Evolutionary conservation across 2,888 invertebrate genomes (phyloP), one percentile per base, ranked within the genome.

Genomic region (Nemurella pictetii): DNA sequence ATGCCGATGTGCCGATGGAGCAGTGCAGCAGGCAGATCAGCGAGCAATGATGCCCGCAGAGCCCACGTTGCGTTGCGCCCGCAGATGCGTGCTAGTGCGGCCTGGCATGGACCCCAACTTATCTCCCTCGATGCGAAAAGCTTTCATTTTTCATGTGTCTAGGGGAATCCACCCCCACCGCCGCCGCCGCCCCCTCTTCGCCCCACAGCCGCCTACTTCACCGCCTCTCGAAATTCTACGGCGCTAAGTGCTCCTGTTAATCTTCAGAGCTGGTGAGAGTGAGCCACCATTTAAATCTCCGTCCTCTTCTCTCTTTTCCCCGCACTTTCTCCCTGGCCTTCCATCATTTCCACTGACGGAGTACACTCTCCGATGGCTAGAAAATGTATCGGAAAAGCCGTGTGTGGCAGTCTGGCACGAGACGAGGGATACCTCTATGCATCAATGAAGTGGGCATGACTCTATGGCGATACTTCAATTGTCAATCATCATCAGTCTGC

Each of bases 71-170:
- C 55, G 55, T 55, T 20, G 9, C 55, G 1, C 55, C 55, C 55
- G 20, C 9, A n/a, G n/a, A 12, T 55, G 12, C 55, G n/a, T 20
- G 20, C 55, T 55, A 12, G 55, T 55, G n/a, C n/a, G 55, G 55
- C 55, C 55, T 55, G 55, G 55, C 55, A 55, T 55, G 55, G 75
- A 30, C 78, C 78, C 78, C 78, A 15, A 82, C 55, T 26, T 78
- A n/a, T 28, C 27, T 55, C 72, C 82, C 82, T 82, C 82, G 78
- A 75, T 84, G 86, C 85, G 86, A 87, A 87, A 86, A 87, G 87
- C 87, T 86, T 87, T 86, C 87, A 87, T 87, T 87, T 87, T 87
- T 87, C 87, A 87, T 87, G 87, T 86, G 86, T 86, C 87, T 86
- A 85, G 84, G 75, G 83, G 85, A 83, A 81, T 74, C 36, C 55